These are phyloP conservation scores for Carettochelys insculpta DNA, from an alignment of 2,113 vertebrate genomes.

Conservation along the genomic window DNA sequence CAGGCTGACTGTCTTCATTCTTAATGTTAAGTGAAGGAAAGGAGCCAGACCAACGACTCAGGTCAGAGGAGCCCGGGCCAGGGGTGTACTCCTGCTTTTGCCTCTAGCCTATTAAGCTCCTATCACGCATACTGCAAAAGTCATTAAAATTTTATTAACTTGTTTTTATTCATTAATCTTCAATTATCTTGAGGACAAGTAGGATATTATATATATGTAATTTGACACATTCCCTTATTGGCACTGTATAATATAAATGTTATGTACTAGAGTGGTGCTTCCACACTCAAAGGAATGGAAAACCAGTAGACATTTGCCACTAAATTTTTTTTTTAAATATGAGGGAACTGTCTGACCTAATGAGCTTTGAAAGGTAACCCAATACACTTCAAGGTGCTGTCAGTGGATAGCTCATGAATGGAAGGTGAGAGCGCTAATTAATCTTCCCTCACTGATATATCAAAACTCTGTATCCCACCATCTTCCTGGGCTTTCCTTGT, in stretches of 20 bases:
- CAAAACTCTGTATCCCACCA: background rate
- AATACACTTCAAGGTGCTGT: background rate
- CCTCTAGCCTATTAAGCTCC: background rate
- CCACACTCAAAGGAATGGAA: background rate
- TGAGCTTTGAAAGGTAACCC: background rate
- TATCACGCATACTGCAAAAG: background rate
- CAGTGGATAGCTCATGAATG: background rate
- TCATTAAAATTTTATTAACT: background rate
- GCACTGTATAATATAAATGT: background rate
- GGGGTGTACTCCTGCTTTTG: background rate
- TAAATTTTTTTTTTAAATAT: background rate
- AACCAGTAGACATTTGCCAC: fast-evolving
- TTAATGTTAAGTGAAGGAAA: background rate
- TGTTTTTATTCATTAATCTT: background rate
- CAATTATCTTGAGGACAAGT: background rate
- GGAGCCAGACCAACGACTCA: background rate
- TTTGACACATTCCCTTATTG: background rate
- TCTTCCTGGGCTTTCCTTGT: background rate
- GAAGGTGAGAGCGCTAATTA: background rate
- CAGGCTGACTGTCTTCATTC: background rate
- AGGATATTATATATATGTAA: background rate
- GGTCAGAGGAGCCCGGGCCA: background rate
- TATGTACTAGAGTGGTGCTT: background rate
- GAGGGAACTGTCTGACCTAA: background rate
- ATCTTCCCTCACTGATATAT: background rate